A percentile compares a stretch with the other conserved stretches of the same genome.
Evolutionary conservation across 2,888 invertebrate species (phyloP).

Genomic region (Patella depressa): DNA sequence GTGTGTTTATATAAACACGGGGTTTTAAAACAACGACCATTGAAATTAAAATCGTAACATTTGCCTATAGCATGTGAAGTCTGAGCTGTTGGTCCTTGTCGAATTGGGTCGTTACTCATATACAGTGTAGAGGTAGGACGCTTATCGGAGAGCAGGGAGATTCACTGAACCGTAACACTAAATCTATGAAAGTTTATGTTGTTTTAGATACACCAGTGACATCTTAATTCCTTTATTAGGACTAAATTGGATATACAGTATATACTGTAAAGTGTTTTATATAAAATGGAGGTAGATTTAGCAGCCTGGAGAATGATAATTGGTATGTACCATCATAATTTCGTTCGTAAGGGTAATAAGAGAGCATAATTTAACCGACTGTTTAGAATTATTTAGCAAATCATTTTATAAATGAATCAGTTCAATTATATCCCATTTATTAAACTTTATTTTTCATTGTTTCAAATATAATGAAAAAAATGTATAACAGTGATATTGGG

Average conservation of each 20-base stretch:
- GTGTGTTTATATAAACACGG: not conserved
- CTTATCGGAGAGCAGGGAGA: not conserved
- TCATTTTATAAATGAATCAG: too few species aligned
- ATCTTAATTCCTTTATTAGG: too few species aligned
- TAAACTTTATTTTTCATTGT: too few species aligned
- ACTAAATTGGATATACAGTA: too few species aligned
- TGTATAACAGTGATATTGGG: too few species aligned
- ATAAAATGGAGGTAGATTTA: not conserved
- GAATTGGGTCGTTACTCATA: too few species aligned
- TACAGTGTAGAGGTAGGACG: slow-evolving; percentile 1
- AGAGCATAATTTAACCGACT: too few species aligned
- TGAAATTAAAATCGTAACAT: not conserved
- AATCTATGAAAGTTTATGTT: not conserved
- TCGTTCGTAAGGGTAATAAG: too few species aligned
- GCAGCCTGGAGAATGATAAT: not conserved
- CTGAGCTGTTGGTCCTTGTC: too few species aligned
- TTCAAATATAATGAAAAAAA: too few species aligned
- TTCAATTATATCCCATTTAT: too few species aligned
- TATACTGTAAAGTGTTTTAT: not conserved
- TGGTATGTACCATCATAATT: not conserved
- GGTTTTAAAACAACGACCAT: not conserved
- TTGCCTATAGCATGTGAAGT: not conserved
- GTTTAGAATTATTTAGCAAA: too few species aligned
- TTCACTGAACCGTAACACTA: not conserved
- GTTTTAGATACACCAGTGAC: not conserved